phyloP scores from a whole-genome alignment of 2,113 vertebrate species.

The Okapia johnstoni region DNA sequence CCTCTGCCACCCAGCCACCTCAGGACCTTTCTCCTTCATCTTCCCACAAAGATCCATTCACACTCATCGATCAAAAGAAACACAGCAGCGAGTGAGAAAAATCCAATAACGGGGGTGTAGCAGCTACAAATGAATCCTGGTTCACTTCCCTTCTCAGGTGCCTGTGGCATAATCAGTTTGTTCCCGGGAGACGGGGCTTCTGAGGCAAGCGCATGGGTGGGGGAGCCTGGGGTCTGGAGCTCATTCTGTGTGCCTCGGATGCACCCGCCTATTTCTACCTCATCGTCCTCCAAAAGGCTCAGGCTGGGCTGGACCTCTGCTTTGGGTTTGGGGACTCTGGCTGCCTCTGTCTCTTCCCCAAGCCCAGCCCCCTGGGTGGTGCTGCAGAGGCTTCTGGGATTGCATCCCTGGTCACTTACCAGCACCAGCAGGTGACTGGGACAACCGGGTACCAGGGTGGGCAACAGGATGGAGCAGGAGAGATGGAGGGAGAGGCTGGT shows the following conservation, averaged over 20 bases:
- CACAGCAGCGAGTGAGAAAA: not conserved
- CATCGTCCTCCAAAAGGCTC: not conserved
- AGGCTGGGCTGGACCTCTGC: too few relatives aligned
- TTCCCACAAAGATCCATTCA: not conserved
- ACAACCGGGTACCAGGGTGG: fast-evolving
- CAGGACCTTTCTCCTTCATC: not conserved
- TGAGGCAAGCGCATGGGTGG: fast-evolving
- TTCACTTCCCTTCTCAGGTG: fast-evolving
- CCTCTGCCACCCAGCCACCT: fast-evolving
- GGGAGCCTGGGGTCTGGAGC: not conserved
- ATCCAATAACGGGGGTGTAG: not conserved
- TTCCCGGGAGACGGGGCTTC: fast-evolving
- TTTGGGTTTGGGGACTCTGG: not conserved
- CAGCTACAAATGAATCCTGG: not conserved
- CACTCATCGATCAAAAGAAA: not conserved
- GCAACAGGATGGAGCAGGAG: fast-evolving
- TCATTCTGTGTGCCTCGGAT: fast-evolving
- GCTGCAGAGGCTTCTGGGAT: not conserved
- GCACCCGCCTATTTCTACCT: fast-evolving
- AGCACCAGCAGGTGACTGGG: not conserved
- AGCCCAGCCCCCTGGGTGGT: not conserved
- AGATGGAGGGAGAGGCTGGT: not conserved
- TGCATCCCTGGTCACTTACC: fast-evolving
- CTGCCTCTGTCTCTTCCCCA: too few relatives aligned
- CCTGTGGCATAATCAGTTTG: not conserved